A percentile compares a stretch with the other conserved stretches of the same genome.
Conservation (phyloP, 2,888 invertebrate genomes). For the Mythimna lalbum region DNA sequence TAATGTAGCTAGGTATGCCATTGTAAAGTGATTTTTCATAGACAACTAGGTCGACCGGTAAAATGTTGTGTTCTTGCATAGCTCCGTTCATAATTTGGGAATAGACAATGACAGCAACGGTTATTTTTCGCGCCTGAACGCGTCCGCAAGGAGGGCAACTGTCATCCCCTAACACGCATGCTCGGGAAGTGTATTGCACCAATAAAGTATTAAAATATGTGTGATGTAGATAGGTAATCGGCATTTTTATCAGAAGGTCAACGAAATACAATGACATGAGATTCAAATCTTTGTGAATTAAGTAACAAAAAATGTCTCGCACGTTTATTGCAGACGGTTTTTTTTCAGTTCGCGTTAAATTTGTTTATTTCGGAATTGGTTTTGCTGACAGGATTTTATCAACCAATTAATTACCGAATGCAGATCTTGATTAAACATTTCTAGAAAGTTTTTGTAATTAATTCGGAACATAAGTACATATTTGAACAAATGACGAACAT, state of each 20-base stretch:
- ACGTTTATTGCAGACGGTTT: conserved; percentile 21
- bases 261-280: conserved; percentile 34
- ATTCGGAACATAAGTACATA: neutral
- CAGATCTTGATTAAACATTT: conserved; percentile 6
- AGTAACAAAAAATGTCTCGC: conserved; percentile 25
- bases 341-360: conserved; percentile 4
- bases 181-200: conserved; percentile 5
- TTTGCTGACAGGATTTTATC: neutral
- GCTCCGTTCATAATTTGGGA: conserved; percentile 71
- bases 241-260: conserved; percentile 43
- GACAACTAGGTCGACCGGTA: conserved; percentile 54
- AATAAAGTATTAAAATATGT: conserved; percentile 2
- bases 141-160: conserved; percentile 61
- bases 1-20: conserved; percentile 16
- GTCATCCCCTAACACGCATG: conserved; percentile 60
- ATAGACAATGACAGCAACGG: conserved; percentile 68
- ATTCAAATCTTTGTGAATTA: neutral
- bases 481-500: conserved; percentile 29
- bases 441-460: conserved; percentile 19
- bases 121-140: conserved; percentile 72
- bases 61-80: conserved; percentile 73
- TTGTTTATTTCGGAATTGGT: neutral
- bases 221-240: conserved; percentile 8
- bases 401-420: neutral
- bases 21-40: conserved; percentile 51